Base-by-base conservation (phyloP, 2,888 invertebrate genomes). In the Acrobasis suavella region DNA sequence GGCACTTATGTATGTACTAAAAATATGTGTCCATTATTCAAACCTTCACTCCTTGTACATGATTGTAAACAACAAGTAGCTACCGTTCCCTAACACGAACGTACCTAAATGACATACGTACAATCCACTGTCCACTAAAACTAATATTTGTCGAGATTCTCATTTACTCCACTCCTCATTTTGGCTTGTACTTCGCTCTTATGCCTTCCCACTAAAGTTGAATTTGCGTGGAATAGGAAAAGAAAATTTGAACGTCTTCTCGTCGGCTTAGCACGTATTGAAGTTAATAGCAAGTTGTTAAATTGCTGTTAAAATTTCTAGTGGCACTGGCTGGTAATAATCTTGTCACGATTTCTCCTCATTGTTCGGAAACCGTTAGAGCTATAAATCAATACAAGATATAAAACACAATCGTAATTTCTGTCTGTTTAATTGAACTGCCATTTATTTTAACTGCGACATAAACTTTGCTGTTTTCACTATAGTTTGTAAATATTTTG, bases 241-340 rank as follows among this genome's bases (percentile, higher is more conserved):
- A 55, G 15, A 32, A 16, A 56, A 42, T 17, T 16, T 16, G 14
- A 15, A 16, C 38, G 9, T n/a, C 37, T 22, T 22, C 22, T 17
- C 10, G 42, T 39, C 42, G 42, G 42, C 42, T 42, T 42, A 42
- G 42, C 42, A 14, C 42, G 42, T 42, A 42, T 42, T 56, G 56
- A 56, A 56, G 56, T 38, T 55, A 51, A 56, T 56, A 42, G 56
- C 42, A 15, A 54, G 55, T 56, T 56, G 56, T 56, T 17, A 56
- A 56, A 56, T 56, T 56, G 56, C 42, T 56, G 56, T 56, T 56
- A 56, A 56, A 56, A 56, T 56, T 42, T 56, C 56, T 56, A 56
- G 17, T 56, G 54, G 54, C 54, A 42, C 42, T n/a, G 54, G 38
- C n/a, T 54, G 56, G 56, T 39, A 39, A 15, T 42, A 39, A 56